Percentiles rank a stretch among this genome's conserved stretches.
Evolutionary conservation across 2,797 vertebrate genomes (phyloP).

Genomic region (Atherinosoma microstoma): DNA sequence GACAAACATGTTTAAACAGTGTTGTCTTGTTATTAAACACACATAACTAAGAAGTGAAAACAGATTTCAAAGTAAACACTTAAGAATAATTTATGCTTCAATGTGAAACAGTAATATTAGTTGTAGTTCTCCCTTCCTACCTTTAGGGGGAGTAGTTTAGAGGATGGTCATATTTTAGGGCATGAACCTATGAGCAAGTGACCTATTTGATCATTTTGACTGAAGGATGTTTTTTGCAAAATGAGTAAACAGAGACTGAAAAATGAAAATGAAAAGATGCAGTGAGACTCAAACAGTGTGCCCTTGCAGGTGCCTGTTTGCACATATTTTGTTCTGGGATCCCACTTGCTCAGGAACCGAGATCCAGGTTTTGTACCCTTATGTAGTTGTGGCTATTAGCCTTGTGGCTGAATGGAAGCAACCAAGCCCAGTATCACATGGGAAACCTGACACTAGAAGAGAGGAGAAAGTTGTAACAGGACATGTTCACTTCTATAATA

Average conservation of each 20-base stretch:
- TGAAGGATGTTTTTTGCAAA: not conserved
- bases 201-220: not conserved
- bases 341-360: not conserved
- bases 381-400: not conserved
- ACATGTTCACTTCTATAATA: not conserved
- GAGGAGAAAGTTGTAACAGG: not conserved
- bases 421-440: not conserved
- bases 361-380: not conserved
- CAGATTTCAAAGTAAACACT: too few relatives aligned
- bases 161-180: not conserved
- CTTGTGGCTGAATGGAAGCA: not conserved
- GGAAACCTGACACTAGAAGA: conserved; percentile 1
- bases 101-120: too few relatives aligned
- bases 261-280: not conserved
- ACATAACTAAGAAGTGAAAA: too few relatives aligned
- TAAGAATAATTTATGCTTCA: too few relatives aligned
- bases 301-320: not conserved
- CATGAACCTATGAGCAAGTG: not conserved
- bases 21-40: too few relatives aligned
- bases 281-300: not conserved
- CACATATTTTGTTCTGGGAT: not conserved
- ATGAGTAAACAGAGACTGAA: not conserved
- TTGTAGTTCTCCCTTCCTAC: too few relatives aligned
- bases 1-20: too few relatives aligned
- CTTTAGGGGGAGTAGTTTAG: too few relatives aligned